phyloP scores from a whole-genome alignment of 92 coral and sea anemone species.

The Zoanthus sansibaricus region DNA sequence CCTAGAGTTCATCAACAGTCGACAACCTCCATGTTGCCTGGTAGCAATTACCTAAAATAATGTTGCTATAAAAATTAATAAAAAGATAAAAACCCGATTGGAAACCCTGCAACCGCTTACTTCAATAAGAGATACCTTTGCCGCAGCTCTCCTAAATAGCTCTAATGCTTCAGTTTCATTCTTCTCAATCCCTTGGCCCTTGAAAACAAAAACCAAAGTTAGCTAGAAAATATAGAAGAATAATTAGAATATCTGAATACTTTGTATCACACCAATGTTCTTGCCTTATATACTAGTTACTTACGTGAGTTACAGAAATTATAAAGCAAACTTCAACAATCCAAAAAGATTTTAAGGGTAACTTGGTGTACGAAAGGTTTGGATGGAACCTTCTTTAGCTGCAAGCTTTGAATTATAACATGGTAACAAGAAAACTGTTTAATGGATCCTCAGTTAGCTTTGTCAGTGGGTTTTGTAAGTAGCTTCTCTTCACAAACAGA shows the following conservation, averaged over 20 bases:
- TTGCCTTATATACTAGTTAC: no score
- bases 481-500: no score
- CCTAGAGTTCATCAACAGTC: no score
- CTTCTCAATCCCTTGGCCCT: constrained; percentile 91
- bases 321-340: not conserved
- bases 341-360: not conserved
- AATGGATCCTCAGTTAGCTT: no score
- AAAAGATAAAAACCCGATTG: no score
- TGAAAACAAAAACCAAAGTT: constrained; percentile 2
- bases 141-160: constrained; percentile 81
- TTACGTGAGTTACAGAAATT: not conserved
- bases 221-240: not conserved
- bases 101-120: not conserved
- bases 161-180: constrained; percentile 86
- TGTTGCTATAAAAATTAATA: no score
- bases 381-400: no score
- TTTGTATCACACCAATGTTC: not conserved
- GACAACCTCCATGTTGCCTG: no score
- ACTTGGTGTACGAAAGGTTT: not conserved
- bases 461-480: no score
- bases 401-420: not conserved
- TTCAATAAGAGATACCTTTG: constrained; percentile 54
- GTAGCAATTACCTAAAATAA: no score
- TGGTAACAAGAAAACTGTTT: no score
- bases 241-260: not conserved